phyloP scores from a whole-genome alignment of 2,113 vertebrate species.

The Grammomys surdaster region DNA sequence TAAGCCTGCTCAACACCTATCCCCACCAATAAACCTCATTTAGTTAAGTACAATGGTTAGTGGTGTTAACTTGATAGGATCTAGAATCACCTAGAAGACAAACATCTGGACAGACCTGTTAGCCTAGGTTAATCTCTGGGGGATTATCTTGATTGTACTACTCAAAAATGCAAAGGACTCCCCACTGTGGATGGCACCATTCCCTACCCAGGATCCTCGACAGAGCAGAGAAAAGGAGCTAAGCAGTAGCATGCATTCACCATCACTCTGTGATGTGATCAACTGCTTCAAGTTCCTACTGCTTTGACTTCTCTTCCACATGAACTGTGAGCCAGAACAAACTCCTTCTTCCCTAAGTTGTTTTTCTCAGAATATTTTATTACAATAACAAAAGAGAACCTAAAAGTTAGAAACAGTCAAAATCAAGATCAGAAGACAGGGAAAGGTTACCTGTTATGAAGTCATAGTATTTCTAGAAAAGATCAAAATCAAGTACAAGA shows the following conservation, averaged over 20 bases:
- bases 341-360: background rate
- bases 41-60: background rate
- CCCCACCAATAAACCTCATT: background rate
- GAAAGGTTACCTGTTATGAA: slow-evolving; percentile 32
- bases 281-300: background rate
- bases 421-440: slow-evolving; percentile 14
- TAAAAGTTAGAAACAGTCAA: slow-evolving; percentile 30
- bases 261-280: background rate
- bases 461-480: slow-evolving; percentile 54
- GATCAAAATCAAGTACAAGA: slow-evolving; percentile 25
- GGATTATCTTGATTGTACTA: background rate
- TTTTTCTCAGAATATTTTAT: background rate
- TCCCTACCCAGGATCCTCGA: background rate
- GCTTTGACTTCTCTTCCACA: background rate
- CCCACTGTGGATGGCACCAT: background rate
- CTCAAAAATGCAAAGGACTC: background rate
- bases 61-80: background rate
- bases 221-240: background rate
- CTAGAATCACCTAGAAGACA: background rate
- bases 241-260: background rate
- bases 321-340: background rate
- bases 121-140: background rate
- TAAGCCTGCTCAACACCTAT: background rate
- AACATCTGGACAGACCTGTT: background rate
- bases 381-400: background rate